phyloP scores from a whole-genome alignment of 2,113 vertebrate species.

The Cavia porcellus region DNA sequence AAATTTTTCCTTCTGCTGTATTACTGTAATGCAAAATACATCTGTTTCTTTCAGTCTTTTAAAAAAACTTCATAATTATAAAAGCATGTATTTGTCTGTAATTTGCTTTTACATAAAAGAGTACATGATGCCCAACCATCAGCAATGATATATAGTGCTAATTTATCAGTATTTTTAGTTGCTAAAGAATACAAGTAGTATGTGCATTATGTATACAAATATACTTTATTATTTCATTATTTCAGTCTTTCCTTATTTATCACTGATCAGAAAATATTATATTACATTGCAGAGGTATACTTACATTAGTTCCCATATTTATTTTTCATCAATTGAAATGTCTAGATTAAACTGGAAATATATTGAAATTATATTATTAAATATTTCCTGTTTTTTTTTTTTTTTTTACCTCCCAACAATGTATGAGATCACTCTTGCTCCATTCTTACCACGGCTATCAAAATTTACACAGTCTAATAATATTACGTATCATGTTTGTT shows the following conservation, averaged over 20 bases:
- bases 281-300: not conserved
- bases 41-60: not conserved
- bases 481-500: not conserved
- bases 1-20: not conserved
- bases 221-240: not conserved
- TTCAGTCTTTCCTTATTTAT: not conserved
- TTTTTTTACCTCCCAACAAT: not conserved
- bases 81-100: not conserved
- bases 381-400: not conserved
- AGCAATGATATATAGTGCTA: not conserved
- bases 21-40: not conserved
- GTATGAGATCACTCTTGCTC: not conserved
- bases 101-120: not conserved
- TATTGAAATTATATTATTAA: conserved; percentile 21
- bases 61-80: not conserved
- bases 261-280: not conserved
- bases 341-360: not conserved
- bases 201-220: not conserved
- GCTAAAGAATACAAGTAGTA: not conserved
- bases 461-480: conserved; percentile 20
- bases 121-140: not conserved
- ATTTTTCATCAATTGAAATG: not conserved
- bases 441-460: not conserved
- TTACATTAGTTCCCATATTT: not conserved
- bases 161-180: not conserved